phyloP scores from a whole-genome alignment of 1,140 invertebrate species.

The Zaprionus inermis region DNA sequence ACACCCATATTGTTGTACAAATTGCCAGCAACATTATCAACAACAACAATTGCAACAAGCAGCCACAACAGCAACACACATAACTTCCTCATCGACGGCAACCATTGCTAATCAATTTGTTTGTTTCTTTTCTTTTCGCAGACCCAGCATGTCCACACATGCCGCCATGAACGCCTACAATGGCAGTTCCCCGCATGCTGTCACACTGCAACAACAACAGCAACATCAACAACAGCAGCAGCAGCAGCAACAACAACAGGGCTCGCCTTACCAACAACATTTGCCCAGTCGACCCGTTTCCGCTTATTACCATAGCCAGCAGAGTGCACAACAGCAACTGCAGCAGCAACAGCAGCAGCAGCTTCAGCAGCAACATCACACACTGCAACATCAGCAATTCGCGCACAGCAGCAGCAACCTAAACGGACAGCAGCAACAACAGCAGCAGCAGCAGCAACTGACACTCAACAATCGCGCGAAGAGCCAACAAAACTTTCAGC shows the following conservation, averaged over 20 bases:
- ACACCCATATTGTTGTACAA: not conserved
- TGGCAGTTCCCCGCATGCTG: conserved; percentile 82
- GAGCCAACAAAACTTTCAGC: conserved; percentile 75
- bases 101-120: conserved; percentile 14
- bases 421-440: conserved; percentile 57
- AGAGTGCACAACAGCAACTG: conserved; percentile 62
- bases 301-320: conserved; percentile 78
- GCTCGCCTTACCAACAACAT: conserved; percentile 49
- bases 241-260: conserved; percentile 37
- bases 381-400: conserved; percentile 66
- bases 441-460: conserved; percentile 62
- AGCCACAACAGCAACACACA: not conserved
- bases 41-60: conserved; percentile 18
- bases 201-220: conserved; percentile 54
- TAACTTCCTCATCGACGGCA: conserved; percentile 9
- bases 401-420: conserved; percentile 70
- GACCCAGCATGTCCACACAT: conserved; percentile 70
- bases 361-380: conserved; percentile 66
- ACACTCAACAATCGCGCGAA: conserved; percentile 77
- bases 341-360: conserved; percentile 55
- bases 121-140: conserved; percentile 21
- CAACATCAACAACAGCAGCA: conserved; percentile 65
- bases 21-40: conserved; percentile 8
- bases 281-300: conserved; percentile 73
- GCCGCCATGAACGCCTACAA: conserved; percentile 80